Evolutionary conservation across 2,888 invertebrate genomes (phyloP).

Genomic region (Mongoloraphidia duomilia): DNA sequence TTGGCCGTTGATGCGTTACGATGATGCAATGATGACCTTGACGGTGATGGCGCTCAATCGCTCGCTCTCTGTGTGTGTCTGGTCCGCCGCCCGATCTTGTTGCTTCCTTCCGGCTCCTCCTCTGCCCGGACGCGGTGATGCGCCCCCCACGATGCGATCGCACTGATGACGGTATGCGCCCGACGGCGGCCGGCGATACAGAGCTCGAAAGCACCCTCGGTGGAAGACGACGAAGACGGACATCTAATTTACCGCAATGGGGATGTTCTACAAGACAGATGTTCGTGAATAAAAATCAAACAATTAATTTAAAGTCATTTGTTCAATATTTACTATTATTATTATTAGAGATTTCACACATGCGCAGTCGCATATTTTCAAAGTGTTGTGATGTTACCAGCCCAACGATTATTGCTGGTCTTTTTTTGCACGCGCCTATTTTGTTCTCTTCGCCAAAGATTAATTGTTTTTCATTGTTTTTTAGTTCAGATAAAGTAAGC

Average conservation of each 20-base stretch:
- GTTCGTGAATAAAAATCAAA: slow-evolving; percentile 65
- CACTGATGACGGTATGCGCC: neutral
- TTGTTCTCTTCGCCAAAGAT: too few species aligned
- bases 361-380: too few species aligned
- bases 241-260: slow-evolving; percentile 99
- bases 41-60: slow-evolving; percentile 11
- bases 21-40: slow-evolving; percentile 38
- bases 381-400: too few species aligned
- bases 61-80: slow-evolving; percentile 10
- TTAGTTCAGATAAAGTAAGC: too few species aligned
- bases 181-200: slow-evolving; percentile 31
- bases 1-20: slow-evolving; percentile 33
- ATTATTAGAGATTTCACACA: too few species aligned
- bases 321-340: too few species aligned
- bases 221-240: slow-evolving; percentile 99
- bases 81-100: slow-evolving; percentile 15
- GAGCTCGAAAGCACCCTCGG: slow-evolving; percentile 80
- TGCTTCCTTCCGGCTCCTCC: slow-evolving; percentile 18
- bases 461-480: too few species aligned
- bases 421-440: too few species aligned
- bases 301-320: neutral
- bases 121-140: slow-evolving; percentile 19
- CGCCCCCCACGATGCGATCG: slow-evolving; percentile 15
- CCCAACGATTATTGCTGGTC: too few species aligned
- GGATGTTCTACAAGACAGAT: slow-evolving; percentile 98